Evolutionary conservation across 2,888 invertebrate genomes (phyloP).

Genomic region (Spicauda simplicius): DNA sequence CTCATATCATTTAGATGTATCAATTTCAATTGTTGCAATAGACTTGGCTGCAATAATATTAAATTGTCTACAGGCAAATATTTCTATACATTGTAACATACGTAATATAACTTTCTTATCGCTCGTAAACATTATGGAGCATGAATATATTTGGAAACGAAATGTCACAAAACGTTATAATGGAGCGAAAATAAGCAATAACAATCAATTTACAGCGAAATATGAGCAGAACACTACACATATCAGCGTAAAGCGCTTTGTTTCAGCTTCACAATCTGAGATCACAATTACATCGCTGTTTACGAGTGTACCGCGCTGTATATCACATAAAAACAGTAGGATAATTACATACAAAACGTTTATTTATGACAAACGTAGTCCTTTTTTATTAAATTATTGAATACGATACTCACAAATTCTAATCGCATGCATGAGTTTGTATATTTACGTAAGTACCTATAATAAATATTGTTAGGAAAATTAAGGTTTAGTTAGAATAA

Average conservation of each 20-base stretch:
- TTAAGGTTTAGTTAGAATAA: too few species aligned
- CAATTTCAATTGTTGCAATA: too few species aligned
- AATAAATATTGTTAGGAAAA: too few species aligned
- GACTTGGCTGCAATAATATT: too few species aligned
- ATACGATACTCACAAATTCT: too few species aligned
- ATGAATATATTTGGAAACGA: slow-evolving; percentile 15
- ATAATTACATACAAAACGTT: slow-evolving; percentile 5
- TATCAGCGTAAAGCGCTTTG: slow-evolving; percentile 34
- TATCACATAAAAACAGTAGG: neutral
- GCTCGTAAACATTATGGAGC: neutral
- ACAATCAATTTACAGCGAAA: slow-evolving; percentile 31
- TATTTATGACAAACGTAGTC: neutral
- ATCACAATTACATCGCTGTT: slow-evolving; percentile 48
- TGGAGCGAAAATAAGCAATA: slow-evolving; percentile 24
- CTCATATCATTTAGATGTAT: too few species aligned
- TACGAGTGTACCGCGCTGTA: slow-evolving; percentile 42
- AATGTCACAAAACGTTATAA: slow-evolving; percentile 19
- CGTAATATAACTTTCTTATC: neutral
- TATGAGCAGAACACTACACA: slow-evolving; percentile 29
- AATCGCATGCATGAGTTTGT: too few species aligned
- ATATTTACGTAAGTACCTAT: too few species aligned
- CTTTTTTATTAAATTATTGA: too few species aligned
- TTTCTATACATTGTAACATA: too few species aligned
- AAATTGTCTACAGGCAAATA: too few species aligned
- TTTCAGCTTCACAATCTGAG: slow-evolving; percentile 46